A percentile compares a stretch with the other conserved stretches of the same genome.
These are phyloP conservation scores for Eriosoma lanigerum DNA, from an alignment of 1,140 invertebrate genomes.

Conservation along the genomic window DNA sequence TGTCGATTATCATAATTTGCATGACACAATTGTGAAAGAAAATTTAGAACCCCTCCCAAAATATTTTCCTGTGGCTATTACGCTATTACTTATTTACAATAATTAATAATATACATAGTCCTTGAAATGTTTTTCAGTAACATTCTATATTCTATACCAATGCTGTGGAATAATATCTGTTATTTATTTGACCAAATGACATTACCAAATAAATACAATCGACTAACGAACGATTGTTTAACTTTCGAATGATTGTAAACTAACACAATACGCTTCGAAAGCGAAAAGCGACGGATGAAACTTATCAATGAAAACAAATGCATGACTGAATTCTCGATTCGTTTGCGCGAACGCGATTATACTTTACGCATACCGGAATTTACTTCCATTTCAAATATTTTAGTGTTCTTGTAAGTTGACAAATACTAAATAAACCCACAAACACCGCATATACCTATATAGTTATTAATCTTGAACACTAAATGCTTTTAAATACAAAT, in stretches of 20 bases:
- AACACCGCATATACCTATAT: neutral
- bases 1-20: too few relatives aligned
- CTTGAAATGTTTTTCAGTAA: too few relatives aligned
- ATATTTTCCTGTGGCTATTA: too few relatives aligned
- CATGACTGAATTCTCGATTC: conserved; percentile 15
- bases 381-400: neutral
- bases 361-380: neutral
- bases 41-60: too few relatives aligned
- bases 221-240: neutral
- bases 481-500: too few relatives aligned
- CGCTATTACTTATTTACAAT: too few relatives aligned
- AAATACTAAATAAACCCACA: neutral
- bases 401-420: neutral
- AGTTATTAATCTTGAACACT: too few relatives aligned
- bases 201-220: neutral
- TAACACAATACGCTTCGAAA: neutral
- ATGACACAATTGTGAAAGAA: too few relatives aligned
- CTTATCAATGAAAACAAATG: conserved; percentile 24
- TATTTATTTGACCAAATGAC: neutral
- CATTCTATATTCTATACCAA: too few relatives aligned
- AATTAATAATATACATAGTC: too few relatives aligned
- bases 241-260: conserved; percentile 9
- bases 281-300: neutral
- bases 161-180: too few relatives aligned
- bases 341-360: neutral